These are phyloP conservation scores for Helicoverpa assulta DNA, from an alignment of 2,888 invertebrate genomes.

Conservation along the genomic window DNA sequence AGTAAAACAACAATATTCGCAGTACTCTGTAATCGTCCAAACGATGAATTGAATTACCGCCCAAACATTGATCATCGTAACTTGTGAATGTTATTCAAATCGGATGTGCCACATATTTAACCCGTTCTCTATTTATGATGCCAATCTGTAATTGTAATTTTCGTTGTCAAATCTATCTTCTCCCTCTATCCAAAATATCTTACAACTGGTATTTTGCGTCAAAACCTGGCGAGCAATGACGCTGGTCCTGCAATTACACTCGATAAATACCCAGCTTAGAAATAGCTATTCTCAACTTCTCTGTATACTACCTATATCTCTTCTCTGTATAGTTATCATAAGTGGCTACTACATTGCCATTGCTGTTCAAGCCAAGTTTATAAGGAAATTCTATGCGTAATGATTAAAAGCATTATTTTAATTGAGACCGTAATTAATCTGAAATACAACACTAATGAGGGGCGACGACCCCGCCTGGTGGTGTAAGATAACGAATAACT, in stretches of 20 bases:
- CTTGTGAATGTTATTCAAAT: conserved; percentile 34
- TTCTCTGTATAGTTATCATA: conserved; percentile 43
- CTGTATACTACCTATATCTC: no score
- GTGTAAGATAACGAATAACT: conserved; percentile 56
- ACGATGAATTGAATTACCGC: conserved; percentile 15
- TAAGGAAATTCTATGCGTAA: conserved; percentile 60
- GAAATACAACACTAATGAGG: conserved; percentile 64
- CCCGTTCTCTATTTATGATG: conserved; percentile 19
- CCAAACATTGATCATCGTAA: conserved; percentile 22
- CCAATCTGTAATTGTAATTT: conserved; percentile 32
- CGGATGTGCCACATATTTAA: conserved; percentile 19
- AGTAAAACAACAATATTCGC: neutral
- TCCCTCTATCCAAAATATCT: conserved; percentile 14
- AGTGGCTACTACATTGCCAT: conserved; percentile 44
- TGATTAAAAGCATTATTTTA: conserved; percentile 66
- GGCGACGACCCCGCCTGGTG: conserved; percentile 52
- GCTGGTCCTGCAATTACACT: conserved; percentile 41
- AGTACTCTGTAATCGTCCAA: neutral
- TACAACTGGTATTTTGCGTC: conserved; percentile 25
- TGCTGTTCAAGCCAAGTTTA: conserved; percentile 48
- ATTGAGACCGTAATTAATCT: conserved; percentile 65
- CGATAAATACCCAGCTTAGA: conserved; percentile 36
- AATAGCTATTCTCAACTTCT: conserved; percentile 37
- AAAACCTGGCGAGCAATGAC: conserved; percentile 27
- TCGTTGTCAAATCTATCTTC: conserved; percentile 33